Conservation (phyloP, 2,113 vertebrate genomes). For the Hippocampus comes region DNA sequence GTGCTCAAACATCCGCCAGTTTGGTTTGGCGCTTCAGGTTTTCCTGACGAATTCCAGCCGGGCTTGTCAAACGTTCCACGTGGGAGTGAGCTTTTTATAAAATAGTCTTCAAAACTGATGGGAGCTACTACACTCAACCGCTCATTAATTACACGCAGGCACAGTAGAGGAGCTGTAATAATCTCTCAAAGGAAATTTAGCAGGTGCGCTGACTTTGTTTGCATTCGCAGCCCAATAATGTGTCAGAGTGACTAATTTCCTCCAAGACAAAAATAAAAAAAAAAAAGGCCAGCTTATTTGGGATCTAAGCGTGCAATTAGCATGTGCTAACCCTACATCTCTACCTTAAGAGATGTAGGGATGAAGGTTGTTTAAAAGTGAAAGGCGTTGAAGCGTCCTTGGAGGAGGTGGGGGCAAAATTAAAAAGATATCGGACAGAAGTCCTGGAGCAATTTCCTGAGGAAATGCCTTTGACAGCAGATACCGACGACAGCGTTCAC, state of each 20-base stretch:
- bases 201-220: slow-evolving; percentile 21
- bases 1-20: not conserved
- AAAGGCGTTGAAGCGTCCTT: not conserved
- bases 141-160: not conserved
- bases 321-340: too few relatives aligned
- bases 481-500: slow-evolving; percentile 12
- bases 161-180: not conserved
- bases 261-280: slow-evolving; percentile 6
- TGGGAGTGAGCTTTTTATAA: not conserved
- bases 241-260: not conserved
- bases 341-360: not conserved
- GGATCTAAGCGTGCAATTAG: not conserved
- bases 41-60: slow-evolving; percentile 7
- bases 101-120: not conserved
- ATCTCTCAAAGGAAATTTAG: not conserved
- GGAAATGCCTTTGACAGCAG: slow-evolving; percentile 49
- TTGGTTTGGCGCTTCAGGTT: not conserved
- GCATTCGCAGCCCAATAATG: slow-evolving; percentile 2
- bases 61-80: not conserved
- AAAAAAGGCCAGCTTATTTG: not conserved
- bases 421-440: not conserved
- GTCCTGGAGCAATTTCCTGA: slow-evolving; percentile 38
- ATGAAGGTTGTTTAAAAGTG: not conserved
- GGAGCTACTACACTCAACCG: not conserved
- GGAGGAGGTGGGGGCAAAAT: not conserved